Evolutionary conservation across 2,113 vertebrate genomes (phyloP).

Genomic region (Protomyctophum bolini): DNA sequence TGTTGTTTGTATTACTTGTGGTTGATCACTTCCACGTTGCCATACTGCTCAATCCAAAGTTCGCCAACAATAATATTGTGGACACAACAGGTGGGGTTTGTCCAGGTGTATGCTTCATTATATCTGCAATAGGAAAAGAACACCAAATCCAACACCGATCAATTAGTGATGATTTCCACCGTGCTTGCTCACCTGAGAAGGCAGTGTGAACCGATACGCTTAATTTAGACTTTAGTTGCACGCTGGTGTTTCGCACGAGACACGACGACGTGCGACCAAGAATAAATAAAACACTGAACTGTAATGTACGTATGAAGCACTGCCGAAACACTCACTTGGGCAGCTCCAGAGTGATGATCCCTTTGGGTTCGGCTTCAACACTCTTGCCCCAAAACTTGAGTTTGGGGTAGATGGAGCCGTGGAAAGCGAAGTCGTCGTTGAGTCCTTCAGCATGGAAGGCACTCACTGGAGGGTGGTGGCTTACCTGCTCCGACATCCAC

Average conservation of each 20-base stretch:
- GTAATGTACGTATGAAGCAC: no score
- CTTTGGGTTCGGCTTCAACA: constrained; percentile 96
- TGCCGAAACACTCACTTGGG: constrained; percentile 86
- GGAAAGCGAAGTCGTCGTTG: constrained; percentile 92
- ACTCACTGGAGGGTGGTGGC: constrained; percentile 96
- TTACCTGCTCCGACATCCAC: constrained; percentile 96
- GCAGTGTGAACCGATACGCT: no score
- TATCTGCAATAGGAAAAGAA: constrained; percentile 73
- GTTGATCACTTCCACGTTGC: constrained; percentile 95
- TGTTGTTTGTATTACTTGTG: constrained; percentile 85
- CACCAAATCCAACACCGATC: no score
- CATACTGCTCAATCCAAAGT: constrained; percentile 99
- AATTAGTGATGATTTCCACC: no score
- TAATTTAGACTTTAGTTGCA: no score
- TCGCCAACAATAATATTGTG: constrained; percentile 98
- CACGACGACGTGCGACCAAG: no score
- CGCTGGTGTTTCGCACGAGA: no score
- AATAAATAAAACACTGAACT: not conserved
- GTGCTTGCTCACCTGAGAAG: no score
- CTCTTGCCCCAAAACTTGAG: constrained; percentile 99
- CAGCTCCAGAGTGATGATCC: constrained; percentile 95
- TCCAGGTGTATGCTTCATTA: constrained; percentile 96
- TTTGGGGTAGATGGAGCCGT: constrained; percentile 97
- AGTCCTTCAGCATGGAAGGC: constrained; percentile 96
- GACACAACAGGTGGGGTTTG: constrained; percentile 95